Conservation (phyloP, 2,797 vertebrate species). For the Ataeniobius toweri region DNA sequence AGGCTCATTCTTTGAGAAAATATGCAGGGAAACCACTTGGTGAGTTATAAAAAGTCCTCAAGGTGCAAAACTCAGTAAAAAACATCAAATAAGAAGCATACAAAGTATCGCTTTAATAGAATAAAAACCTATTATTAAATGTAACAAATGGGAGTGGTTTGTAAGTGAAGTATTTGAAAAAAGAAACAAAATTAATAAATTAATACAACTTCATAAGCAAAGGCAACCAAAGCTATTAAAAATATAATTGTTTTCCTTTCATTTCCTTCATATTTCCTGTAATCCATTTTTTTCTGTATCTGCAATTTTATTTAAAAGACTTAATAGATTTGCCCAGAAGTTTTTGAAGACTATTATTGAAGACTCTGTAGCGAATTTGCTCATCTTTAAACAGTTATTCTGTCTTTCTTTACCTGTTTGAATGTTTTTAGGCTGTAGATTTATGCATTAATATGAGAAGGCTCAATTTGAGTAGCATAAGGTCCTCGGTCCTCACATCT, state of each 20-base stretch:
- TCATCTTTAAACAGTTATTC: not conserved
- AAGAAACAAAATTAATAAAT: not conserved
- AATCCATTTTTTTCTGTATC: not conserved
- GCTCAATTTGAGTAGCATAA: not conserved
- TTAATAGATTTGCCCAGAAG: not conserved
- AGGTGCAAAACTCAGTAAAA: not conserved
- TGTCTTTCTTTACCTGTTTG: not conserved
- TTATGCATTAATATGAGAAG: not conserved
- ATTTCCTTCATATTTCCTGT: not conserved
- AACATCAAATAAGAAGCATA: not conserved
- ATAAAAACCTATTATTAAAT: not conserved
- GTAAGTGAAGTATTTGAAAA: not conserved
- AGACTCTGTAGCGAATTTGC: not conserved
- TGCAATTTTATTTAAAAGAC: conserved; percentile 1
- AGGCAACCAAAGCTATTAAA: conserved; percentile 6
- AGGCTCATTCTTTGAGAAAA: not conserved
- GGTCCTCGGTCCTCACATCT: not conserved
- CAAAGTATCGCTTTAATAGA: not conserved
- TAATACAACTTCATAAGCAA: not conserved
- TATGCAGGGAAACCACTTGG: not conserved
- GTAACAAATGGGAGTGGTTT: not conserved
- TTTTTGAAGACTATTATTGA: not conserved
- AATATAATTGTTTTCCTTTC: not conserved
- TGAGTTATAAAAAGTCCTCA: not conserved
- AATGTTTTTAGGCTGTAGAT: not conserved